Base-by-base conservation (phyloP, 2,113 vertebrate species). In the Chauna torquata region DNA sequence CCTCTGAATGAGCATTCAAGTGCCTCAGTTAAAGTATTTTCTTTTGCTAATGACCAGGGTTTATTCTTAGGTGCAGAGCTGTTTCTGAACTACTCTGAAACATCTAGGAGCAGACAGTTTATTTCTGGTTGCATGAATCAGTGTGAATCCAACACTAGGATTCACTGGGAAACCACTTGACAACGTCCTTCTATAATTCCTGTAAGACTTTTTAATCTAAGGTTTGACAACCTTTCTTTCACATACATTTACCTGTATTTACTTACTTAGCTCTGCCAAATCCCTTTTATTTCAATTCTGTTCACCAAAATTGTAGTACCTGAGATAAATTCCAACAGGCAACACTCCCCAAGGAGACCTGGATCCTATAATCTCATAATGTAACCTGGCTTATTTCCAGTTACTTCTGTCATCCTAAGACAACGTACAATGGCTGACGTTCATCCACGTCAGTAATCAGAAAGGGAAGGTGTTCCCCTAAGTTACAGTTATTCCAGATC, bases 41-140 rank as follows among this genome's bases (percentile, higher is more conserved):
- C 44, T 62, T 96, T 80, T 91, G 65, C 57, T 69, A 93, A 57
- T 14, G 2, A 3, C n/a, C n/a, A 77, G 0, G 11, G 22, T 61
- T 85, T 50, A 20, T 38, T 6, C 24, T 8, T 47, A 32, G 57
- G n/a, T 62, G 34, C 34, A 96, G 38, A 77, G 30, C 45, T 34
- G 25, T 76, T 96, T 92, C 92, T 92, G 65, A 87, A 87, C 68
- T 61, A 62, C 32, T 76, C 36, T 59, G n/a, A 55, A 92, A 89
- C 12, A 71, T 30, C 3, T 30, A 82, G 90, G 28, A 71, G 54
- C 32, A 88, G 17, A 72, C 81, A 76, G 3, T 28, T n/a, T 20
- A 74, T 34, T 88, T 83, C 49, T 55, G 40, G 13, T 22, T 58
- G 36, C 42, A 0, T 19, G 58, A 50, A 32, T 47, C 54, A 24